Evolutionary conservation across 2,113 vertebrate genomes (phyloP), one percentile per base, ranked within the genome.

Genomic region (Centrocercus urophasianus): DNA sequence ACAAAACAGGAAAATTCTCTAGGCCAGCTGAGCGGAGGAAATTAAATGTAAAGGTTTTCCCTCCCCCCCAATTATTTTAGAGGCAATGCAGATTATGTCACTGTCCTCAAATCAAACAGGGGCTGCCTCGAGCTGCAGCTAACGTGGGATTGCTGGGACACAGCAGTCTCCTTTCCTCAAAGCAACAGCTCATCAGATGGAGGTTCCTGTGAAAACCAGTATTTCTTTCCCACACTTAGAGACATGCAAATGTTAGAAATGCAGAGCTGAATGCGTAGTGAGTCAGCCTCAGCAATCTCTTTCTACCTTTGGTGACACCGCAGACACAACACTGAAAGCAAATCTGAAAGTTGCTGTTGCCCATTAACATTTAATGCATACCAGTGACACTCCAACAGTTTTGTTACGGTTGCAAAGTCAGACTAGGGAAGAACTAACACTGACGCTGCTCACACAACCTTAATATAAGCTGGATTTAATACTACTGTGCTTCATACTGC

Each of bases 121-220:
- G 45, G 30, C 36, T 52, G 65, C 45, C 65, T 61, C 0, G 0
- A 89, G 60, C 56, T 5, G 1, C 84, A 81, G 57, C 21, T 36
- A 71, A 19, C 1, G 4, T 17, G 64, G 52, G 42, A 89, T 64
- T 93, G 67, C 74, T 65, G 79, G 52, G 75, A 85, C 14, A 47
- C 3, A 57, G 30, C 43, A 42, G 15, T 47, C 64, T 19, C 56
- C n/a, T 45, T 7, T 63, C 67, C 75, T 52, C 78, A 82, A 40
- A 82, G 25, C 21, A 79, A 47, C 0, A 34, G 38, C 19, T 86
- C 36, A 64, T 45, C 66, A 79, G 54, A 34, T 47, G 25, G 21
- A 42, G 66, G 40, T 19, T 56, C 47, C 43, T 32, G 11, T 56
- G 40, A 65, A 86, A 80, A 76, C 16, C 9, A 66, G 32, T 3